Evolutionary conservation across 2,888 invertebrate genomes (phyloP).

Genomic region (Caenorhabditis sp.): DNA sequence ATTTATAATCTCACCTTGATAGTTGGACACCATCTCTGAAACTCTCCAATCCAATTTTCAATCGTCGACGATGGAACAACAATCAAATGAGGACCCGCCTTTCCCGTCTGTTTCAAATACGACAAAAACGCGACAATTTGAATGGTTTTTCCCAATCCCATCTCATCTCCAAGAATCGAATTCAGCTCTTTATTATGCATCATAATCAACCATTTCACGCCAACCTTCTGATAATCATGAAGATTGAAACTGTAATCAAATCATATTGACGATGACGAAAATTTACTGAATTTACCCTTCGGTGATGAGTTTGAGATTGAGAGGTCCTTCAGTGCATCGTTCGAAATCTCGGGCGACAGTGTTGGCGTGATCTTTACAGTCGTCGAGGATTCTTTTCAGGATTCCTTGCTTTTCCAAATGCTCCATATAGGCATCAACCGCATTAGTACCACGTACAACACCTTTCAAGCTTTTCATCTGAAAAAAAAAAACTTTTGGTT

Average conservation of each 20-base stretch:
- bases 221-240: slow-evolving; percentile 61
- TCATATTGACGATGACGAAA: too few relatives aligned
- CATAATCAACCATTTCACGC: slow-evolving; percentile 65
- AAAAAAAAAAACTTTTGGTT: background rate
- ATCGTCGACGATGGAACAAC: slow-evolving; percentile 96
- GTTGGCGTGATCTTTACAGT: slow-evolving; percentile 56
- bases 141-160: slow-evolving; percentile 93
- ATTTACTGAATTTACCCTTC: slow-evolving; percentile 18
- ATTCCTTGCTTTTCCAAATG: slow-evolving; percentile 59
- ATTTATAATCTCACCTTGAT: slow-evolving; percentile 38
- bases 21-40: slow-evolving; percentile 58
- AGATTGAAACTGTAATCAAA: slow-evolving; percentile 38
- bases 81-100: slow-evolving; percentile 83
- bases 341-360: slow-evolving; percentile 43
- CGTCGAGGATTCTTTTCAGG: slow-evolving; percentile 59
- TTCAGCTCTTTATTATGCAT: slow-evolving; percentile 76
- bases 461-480: slow-evolving; percentile 18
- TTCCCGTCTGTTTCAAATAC: slow-evolving; percentile 82
- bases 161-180: slow-evolving; percentile 94
- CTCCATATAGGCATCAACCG: slow-evolving; percentile 56
- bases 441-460: slow-evolving; percentile 45
- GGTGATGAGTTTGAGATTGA: slow-evolving; percentile 26
- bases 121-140: slow-evolving; percentile 92
- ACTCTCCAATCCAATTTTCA: slow-evolving; percentile 75
- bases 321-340: slow-evolving; percentile 30